These are phyloP conservation scores for Hermetia illucens DNA, from an alignment of 1,140 invertebrate genomes.

Conservation along the genomic window DNA sequence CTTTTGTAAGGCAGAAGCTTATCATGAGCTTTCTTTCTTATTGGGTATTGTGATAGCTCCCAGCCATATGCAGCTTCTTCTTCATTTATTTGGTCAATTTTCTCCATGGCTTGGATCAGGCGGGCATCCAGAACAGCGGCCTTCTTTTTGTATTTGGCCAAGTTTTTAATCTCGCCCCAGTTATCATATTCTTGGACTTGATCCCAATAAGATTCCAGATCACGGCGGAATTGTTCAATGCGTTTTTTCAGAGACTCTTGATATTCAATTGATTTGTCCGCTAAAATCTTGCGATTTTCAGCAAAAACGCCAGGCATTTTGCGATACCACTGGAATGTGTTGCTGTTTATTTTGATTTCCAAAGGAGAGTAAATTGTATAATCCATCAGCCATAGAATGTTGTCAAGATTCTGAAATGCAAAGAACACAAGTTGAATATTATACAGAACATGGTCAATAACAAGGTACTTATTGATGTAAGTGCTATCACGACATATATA, in stretches of 20 bases:
- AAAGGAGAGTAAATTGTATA: slow-evolving; percentile 60
- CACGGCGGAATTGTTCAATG: slow-evolving; percentile 34
- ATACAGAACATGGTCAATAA: no score
- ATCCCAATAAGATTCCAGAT: slow-evolving; percentile 63
- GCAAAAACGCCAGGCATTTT: slow-evolving; percentile 67
- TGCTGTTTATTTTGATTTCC: slow-evolving; percentile 76
- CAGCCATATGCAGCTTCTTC: slow-evolving; percentile 85
- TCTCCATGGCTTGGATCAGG: slow-evolving; percentile 52
- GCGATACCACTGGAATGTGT: slow-evolving; percentile 74
- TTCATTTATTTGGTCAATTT: slow-evolving; percentile 80
- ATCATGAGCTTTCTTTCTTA: slow-evolving; percentile 58
- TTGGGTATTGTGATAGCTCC: slow-evolving; percentile 78
- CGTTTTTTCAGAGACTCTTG: slow-evolving; percentile 57
- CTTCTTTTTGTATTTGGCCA: slow-evolving; percentile 72
- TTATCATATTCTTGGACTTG: slow-evolving; percentile 77
- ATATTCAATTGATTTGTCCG: slow-evolving; percentile 73
- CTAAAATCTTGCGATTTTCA: slow-evolving; percentile 63
- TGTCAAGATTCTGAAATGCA: slow-evolving; percentile 17
- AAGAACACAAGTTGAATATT: slow-evolving; percentile 1
- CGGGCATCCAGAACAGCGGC: slow-evolving; percentile 57
- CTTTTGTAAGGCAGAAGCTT: slow-evolving; percentile 72
- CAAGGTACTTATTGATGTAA: no score
- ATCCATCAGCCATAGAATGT: slow-evolving; percentile 46
- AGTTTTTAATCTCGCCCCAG: slow-evolving; percentile 76
- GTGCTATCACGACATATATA: no score